A percentile compares a stretch with the other conserved stretches of the same genome.
Conservation (phyloP, 2,113 vertebrate genomes). For the Xerus inauris region DNA sequence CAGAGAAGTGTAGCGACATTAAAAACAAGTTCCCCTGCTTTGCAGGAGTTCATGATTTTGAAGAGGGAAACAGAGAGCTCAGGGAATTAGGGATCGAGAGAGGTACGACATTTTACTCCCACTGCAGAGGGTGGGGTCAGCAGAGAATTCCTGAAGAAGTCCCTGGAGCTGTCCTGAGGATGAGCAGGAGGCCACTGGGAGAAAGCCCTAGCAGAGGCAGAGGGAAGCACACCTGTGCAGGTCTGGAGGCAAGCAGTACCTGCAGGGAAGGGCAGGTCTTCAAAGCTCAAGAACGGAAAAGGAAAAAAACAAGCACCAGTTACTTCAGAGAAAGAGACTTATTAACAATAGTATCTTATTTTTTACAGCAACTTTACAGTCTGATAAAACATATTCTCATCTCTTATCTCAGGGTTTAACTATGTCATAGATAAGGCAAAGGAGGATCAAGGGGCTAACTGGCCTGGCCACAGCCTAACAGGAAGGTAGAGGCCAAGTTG, state of each 20-base stretch:
- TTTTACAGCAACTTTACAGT: slow-evolving; percentile 6
- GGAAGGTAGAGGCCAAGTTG: background rate
- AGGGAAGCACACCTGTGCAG: background rate
- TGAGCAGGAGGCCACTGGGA: background rate
- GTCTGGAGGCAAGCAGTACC: background rate
- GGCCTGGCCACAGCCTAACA: background rate
- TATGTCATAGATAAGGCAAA: background rate
- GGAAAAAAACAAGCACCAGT: too few relatives aligned
- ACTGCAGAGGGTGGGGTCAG: background rate
- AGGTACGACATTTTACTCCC: background rate
- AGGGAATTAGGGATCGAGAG: background rate
- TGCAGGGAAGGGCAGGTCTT: background rate
- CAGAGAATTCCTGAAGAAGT: background rate
- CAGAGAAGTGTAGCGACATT: background rate
- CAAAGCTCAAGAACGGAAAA: background rate
- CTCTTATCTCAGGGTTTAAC: background rate
- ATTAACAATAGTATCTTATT: background rate
- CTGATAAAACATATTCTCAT: slow-evolving; percentile 4
- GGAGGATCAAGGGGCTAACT: background rate
- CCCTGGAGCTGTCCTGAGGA: background rate
- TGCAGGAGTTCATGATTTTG: background rate
- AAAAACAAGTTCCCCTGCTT: background rate
- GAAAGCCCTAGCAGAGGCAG: background rate
- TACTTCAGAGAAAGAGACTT: background rate
- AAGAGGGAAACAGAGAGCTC: background rate